Evolutionary conservation across 2,113 vertebrate genomes (phyloP).

Genomic region (Cavia aperea): DNA sequence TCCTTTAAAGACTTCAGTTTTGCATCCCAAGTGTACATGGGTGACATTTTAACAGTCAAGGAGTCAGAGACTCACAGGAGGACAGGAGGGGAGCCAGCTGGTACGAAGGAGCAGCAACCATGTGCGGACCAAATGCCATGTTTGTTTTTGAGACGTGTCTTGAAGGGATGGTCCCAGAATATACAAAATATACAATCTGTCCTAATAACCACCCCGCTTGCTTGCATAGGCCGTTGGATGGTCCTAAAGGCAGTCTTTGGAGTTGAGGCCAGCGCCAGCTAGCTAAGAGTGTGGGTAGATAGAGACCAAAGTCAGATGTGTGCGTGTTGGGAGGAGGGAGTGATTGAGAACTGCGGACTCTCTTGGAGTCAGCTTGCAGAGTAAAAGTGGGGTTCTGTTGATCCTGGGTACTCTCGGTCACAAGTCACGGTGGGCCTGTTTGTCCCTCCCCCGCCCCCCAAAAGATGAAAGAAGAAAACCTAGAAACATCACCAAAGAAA

Average conservation of each 20-base stretch:
- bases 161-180: conserved; percentile 80
- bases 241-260: conserved; percentile 84
- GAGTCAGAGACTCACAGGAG: conserved; percentile 81
- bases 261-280: conserved; percentile 79
- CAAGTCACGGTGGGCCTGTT: conserved; percentile 64
- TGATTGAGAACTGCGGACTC: conserved; percentile 65
- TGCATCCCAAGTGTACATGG: conserved; percentile 77
- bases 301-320: conserved; percentile 50
- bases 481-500: conserved; percentile 64
- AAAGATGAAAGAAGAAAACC: conserved; percentile 45
- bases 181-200: conserved; percentile 83
- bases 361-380: conserved; percentile 69
- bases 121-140: conserved; percentile 74
- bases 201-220: conserved; percentile 78
- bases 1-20: conserved; percentile 74
- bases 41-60: conserved; percentile 82
- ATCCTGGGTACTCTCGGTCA: conserved; percentile 66
- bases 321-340: conserved; percentile 43
- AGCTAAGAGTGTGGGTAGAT: conserved; percentile 74
- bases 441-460: conserved; percentile 10
- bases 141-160: conserved; percentile 76
- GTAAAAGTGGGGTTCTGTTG: conserved; percentile 69
- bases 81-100: conserved; percentile 75
- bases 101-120: conserved; percentile 78
- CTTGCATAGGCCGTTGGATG: conserved; percentile 78